Evolutionary conservation across 2,113 vertebrate genomes (phyloP).

Genomic region (Gymnarchus niloticus): DNA sequence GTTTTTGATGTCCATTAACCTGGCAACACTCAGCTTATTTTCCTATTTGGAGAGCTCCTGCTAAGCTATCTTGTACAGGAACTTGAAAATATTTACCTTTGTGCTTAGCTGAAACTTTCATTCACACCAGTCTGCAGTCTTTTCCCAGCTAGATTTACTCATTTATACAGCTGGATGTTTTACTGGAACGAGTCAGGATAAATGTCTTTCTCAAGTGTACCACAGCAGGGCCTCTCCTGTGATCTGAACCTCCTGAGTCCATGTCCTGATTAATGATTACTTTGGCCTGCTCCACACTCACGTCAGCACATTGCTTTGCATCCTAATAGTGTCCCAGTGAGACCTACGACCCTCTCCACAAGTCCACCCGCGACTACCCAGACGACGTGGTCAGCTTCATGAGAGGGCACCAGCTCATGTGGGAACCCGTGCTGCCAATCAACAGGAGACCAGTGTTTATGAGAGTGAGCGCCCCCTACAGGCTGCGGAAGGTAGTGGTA

Average conservation of each 20-base stretch:
- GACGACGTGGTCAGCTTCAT: conserved; percentile 81
- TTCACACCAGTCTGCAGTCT: background rate
- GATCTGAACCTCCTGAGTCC: background rate
- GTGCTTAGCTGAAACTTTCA: background rate
- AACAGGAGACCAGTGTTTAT: conserved; percentile 62
- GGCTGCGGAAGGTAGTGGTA: conserved; percentile 67
- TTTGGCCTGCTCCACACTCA: background rate
- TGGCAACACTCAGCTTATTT: background rate
- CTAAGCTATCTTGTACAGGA: background rate
- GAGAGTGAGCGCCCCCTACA: conserved; percentile 53
- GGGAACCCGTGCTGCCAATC: conserved; percentile 70
- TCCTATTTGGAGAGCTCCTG: background rate
- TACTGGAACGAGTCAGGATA: background rate
- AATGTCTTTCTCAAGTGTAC: background rate
- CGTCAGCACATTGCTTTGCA: background rate
- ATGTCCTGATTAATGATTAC: background rate
- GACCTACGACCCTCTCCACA: conserved; percentile 71
- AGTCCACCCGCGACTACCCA: conserved; percentile 75
- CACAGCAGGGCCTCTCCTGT: background rate
- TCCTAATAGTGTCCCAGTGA: conserved; percentile 74
- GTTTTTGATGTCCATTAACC: background rate
- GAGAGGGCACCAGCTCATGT: conserved; percentile 80
- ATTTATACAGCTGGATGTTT: conserved; percentile 7
- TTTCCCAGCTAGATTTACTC: background rate
- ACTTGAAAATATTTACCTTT: background rate